Percentiles rank a stretch among this genome's conserved stretches.
phyloP scores from a whole-genome alignment of 2,888 invertebrate genomes.

The Cotesia congregata region DNA sequence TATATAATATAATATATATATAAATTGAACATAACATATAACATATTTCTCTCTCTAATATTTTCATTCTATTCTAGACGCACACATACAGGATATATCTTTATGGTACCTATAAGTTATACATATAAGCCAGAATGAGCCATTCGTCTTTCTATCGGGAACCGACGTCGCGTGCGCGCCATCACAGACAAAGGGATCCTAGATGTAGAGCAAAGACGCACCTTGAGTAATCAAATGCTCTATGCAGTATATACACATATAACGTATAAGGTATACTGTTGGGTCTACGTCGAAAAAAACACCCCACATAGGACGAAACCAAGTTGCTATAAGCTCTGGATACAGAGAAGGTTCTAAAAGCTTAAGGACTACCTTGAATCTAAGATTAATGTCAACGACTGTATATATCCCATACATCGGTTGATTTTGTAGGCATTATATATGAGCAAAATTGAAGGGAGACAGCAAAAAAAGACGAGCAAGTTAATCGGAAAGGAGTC shows the following conservation, averaged over 20 bases:
- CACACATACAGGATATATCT: constrained; percentile 8
- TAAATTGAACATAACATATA: constrained; percentile 34
- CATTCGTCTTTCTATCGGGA: constrained; percentile 29
- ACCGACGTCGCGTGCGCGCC: constrained; percentile 18
- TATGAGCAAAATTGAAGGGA: neutral
- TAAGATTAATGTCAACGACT: constrained; percentile 10
- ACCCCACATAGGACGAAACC: neutral
- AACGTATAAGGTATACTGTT: too few species aligned
- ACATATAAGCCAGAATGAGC: constrained; percentile 6
- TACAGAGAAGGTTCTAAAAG: neutral
- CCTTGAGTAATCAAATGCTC: constrained; percentile 6
- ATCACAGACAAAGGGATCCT: constrained; percentile 13
- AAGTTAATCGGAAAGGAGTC: constrained; percentile 11
- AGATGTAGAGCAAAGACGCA: neutral
- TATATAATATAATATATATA: constrained; percentile 32
- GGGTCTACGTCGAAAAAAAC: neutral
- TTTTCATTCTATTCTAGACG: neutral
- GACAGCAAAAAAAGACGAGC: constrained; percentile 8
- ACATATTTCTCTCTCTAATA: constrained; percentile 10
- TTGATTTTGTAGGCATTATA: neutral
- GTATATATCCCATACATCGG: neutral
- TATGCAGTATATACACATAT: neutral
- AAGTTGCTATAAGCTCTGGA: neutral
- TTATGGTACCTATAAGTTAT: neutral
- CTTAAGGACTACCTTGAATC: neutral